A percentile compares a stretch with the other conserved stretches of the same genome.
Conservation (phyloP, 2,888 invertebrate species). For the Creontiades dilutus region DNA sequence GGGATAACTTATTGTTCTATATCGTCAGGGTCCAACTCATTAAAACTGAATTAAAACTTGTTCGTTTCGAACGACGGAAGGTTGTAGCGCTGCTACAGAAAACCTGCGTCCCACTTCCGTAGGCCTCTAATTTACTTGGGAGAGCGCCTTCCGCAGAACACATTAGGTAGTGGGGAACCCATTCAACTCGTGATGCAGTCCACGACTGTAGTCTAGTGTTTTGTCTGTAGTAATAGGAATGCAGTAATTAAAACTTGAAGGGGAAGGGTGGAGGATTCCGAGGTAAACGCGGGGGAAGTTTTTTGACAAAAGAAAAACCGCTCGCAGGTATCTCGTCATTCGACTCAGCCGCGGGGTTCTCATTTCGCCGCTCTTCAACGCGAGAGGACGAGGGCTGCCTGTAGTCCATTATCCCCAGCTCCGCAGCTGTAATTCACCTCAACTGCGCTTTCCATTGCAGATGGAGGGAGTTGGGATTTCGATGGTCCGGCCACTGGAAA, state of each 20-base stretch:
- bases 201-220: slow-evolving; percentile 30
- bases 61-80: slow-evolving; percentile 26
- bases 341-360: slow-evolving; percentile 18
- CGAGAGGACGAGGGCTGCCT: neutral
- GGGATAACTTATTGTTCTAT: slow-evolving; percentile 7
- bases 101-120: slow-evolving; percentile 25
- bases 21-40: slow-evolving; percentile 22
- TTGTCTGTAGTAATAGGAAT: slow-evolving; percentile 32
- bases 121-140: slow-evolving; percentile 40
- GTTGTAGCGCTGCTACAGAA: neutral
- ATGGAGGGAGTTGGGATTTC: neutral
- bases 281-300: neutral
- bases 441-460: neutral
- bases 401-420: slow-evolving; percentile 28
- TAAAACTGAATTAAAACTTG: slow-evolving; percentile 52
- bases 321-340: slow-evolving; percentile 28
- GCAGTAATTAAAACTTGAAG: slow-evolving; percentile 51
- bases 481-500: neutral
- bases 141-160: slow-evolving; percentile 2
- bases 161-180: slow-evolving; percentile 12
- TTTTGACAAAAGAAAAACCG: slow-evolving; percentile 48
- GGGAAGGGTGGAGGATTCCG: neutral
- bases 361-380: neutral
- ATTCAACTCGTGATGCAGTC: slow-evolving; percentile 20
- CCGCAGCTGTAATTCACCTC: slow-evolving; percentile 5